Evolutionary conservation across 2,888 invertebrate genomes (phyloP).

Genomic region (Temnothorax ravouxi): DNA sequence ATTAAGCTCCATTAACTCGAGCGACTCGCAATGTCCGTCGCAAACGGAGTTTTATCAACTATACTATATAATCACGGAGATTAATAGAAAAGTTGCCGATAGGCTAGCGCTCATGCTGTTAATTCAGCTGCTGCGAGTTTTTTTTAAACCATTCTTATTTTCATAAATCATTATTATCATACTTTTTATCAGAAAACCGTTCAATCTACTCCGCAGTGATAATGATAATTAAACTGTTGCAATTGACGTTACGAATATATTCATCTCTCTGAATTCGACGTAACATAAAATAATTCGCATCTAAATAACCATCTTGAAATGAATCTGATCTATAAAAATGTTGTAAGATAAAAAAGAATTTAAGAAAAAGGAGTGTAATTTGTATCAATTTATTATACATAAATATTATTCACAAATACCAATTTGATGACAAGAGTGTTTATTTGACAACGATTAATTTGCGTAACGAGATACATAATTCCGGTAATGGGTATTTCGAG

Average conservation of each 20-base stretch:
- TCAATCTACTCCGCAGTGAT: background rate
- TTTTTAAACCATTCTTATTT: background rate
- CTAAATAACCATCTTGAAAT: background rate
- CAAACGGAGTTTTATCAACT: background rate
- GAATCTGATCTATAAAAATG: background rate
- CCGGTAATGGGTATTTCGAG: background rate
- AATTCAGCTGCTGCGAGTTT: constrained; percentile 42
- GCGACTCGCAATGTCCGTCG: constrained; percentile 62
- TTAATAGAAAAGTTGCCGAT: constrained; percentile 80
- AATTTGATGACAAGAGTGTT: background rate
- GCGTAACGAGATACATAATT: constrained; percentile 6
- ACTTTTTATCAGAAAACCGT: background rate
- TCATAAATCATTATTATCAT: constrained; percentile 10
- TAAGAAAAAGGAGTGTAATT: background rate
- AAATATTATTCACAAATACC: background rate
- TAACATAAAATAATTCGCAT: constrained; percentile 7
- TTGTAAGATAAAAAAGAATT: background rate
- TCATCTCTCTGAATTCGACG: background rate
- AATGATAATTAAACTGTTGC: constrained; percentile 25
- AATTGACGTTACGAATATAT: constrained; percentile 6
- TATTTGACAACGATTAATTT: constrained; percentile 31
- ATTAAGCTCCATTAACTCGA: constrained; percentile 74
- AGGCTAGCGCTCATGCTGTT: constrained; percentile 61
- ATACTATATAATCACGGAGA: constrained; percentile 57
- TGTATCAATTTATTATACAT: background rate